Evolutionary conservation across 1,140 invertebrate genomes (phyloP).

Genomic region (Hyphantria cunea): DNA sequence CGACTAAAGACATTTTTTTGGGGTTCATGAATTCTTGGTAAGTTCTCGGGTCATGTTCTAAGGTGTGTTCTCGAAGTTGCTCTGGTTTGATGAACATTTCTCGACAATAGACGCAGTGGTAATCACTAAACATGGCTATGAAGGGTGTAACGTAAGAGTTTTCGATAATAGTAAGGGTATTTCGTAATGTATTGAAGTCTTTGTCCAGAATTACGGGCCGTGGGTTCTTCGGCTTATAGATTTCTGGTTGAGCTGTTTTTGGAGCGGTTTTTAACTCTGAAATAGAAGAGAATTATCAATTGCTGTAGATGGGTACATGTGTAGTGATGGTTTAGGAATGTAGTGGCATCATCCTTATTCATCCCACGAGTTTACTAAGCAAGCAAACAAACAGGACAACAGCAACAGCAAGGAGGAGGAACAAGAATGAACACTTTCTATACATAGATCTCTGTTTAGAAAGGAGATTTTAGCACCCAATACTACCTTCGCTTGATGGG

Average conservation of each 20-base stretch:
- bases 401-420: too few relatives aligned
- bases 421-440: too few relatives aligned
- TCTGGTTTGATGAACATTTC: constrained; percentile 62
- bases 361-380: too few relatives aligned
- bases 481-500: too few relatives aligned
- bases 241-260: neutral
- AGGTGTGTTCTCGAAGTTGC: constrained; percentile 59
- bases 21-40: constrained; percentile 58
- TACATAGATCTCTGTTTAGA: too few relatives aligned
- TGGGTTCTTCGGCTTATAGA: neutral
- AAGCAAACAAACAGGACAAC: too few relatives aligned
- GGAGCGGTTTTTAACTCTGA: too few relatives aligned
- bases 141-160: constrained; percentile 69
- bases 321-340: too few relatives aligned
- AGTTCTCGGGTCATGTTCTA: constrained; percentile 54
- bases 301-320: too few relatives aligned
- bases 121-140: constrained; percentile 59
- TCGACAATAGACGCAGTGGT: constrained; percentile 69
- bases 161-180: constrained; percentile 55
- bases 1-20: constrained; percentile 65
- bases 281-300: too few relatives aligned
- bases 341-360: too few relatives aligned
- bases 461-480: too few relatives aligned
- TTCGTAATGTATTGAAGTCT: constrained; percentile 52
- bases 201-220: constrained; percentile 35